Base-by-base conservation (phyloP, 2,797 vertebrate genomes). In the Octomys mimax region DNA sequence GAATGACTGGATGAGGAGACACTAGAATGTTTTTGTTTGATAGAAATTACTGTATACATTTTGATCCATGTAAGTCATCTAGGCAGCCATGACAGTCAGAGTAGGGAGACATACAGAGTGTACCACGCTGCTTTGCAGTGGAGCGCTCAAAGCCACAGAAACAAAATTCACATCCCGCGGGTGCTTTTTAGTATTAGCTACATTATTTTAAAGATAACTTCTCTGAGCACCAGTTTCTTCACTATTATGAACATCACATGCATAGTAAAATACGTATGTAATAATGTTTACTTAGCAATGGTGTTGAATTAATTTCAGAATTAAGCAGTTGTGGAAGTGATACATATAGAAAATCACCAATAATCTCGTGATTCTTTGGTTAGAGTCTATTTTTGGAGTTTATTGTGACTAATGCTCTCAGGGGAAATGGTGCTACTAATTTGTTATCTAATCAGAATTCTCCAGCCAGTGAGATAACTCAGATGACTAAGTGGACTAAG, bases 61-160 rank as follows among this genome's bases (percentile, higher is more conserved):
- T 31, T 78, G 46, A 49, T 78, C 75, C 42, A 31, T 78, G 4
- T 6, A 31, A 31, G 75, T 52, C 5, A 28, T 46, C 71, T 42
- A 42, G 42, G 73, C 13, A 77, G 14, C 75, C 36, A 31, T 33
- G 0, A 39, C 26, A 64, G 21, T 31, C 12, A 64, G 19, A 12
- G 24, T 13, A 33, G 49, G 62, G 22, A 26, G 61, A 19, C 0
- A 5, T 14, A 16, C 13, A 6, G 21, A 0, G 16, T 64, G 3
- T 54, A 39, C 46, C 46, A 26, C 5, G n/a, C 42, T 13, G 3
- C 7, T 11, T 22, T 1, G 11, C 6, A 4, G 28, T 2, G 5
- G 1, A 36, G 61, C 42, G 52, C 52, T 73, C 26, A 26, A 36
- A 42, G 62, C 1, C 39, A 2, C 52, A 33, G 73, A 62, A 68